A percentile compares a stretch with the other conserved stretches of the same genome.
phyloP scores from a whole-genome alignment of 2,113 vertebrate species.

The Vidua chalybeata region DNA sequence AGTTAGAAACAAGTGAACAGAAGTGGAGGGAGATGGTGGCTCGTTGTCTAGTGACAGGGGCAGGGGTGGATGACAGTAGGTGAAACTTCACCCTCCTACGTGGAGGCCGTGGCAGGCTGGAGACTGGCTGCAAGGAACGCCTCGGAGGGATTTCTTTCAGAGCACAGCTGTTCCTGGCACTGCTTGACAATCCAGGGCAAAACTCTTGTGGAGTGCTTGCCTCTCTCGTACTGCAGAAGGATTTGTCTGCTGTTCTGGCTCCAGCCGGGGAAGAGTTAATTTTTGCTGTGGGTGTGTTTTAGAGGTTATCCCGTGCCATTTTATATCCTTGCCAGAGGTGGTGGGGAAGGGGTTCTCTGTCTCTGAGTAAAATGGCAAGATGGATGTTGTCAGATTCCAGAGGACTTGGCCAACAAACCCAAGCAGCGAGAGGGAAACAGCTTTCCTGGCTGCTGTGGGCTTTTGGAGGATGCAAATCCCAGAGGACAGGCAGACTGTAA shows the following conservation, averaged over 20 bases:
- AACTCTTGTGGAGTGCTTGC: background rate
- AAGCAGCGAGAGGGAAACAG: background rate
- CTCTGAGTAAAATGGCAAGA: background rate
- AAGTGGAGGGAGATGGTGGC: background rate
- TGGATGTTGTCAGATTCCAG: background rate
- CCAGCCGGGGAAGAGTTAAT: background rate
- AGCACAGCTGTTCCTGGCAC: constrained; percentile 37
- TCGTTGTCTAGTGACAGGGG: background rate
- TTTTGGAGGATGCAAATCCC: background rate
- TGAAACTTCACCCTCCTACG: background rate
- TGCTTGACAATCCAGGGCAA: constrained; percentile 4
- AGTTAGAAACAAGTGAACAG: background rate
- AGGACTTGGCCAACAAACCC: background rate
- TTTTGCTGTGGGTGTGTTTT: background rate
- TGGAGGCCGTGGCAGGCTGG: background rate
- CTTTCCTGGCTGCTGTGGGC: background rate
- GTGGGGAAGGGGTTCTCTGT: background rate
- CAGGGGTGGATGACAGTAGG: background rate
- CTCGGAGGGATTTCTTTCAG: constrained; percentile 33
- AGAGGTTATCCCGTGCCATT: background rate
- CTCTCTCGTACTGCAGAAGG: background rate
- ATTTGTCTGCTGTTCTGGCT: background rate
- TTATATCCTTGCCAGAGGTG: fast-evolving
- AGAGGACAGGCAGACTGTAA: background rate
- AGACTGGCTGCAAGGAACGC: background rate